A percentile compares a stretch with the other conserved stretches of the same genome.
These are phyloP conservation scores for Glossosoma conforme DNA, from an alignment of 1,140 invertebrate genomes.

Conservation along the genomic window DNA sequence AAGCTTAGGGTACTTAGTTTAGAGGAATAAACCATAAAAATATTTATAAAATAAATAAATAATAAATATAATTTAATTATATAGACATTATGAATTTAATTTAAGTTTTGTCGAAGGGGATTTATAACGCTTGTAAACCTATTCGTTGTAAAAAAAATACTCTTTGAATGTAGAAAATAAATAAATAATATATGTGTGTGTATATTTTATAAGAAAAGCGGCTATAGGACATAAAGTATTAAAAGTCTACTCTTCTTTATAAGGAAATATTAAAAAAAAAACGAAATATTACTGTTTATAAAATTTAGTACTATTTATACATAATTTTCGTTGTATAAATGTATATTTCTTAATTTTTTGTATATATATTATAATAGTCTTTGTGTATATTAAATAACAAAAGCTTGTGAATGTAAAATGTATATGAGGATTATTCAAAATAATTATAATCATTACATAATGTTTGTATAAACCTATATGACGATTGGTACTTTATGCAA, in stretches of 20 bases:
- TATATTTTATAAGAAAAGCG: not conserved
- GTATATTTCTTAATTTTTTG: not conserved
- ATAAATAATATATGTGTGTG: not conserved
- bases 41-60: no score
- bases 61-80: no score
- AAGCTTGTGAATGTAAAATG: not conserved
- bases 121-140: constrained; percentile 14
- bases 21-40: no score
- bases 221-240: no score
- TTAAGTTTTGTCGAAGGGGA: constrained; percentile 12
- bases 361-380: not conserved
- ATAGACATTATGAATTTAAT: no score
- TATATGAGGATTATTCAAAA: no score
- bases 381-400: not conserved
- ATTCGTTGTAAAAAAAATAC: constrained; percentile 4
- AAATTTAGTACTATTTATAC: not conserved
- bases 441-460: not conserved
- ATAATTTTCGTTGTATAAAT: constrained; percentile 2
- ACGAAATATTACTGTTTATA: no score
- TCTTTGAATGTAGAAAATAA: no score
- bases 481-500: no score
- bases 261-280: no score
- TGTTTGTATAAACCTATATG: not conserved
- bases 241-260: no score
- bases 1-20: no score